A percentile compares a stretch with the other conserved stretches of the same genome.
Evolutionary conservation across 2,113 vertebrate species (phyloP).

Genomic region (Sisor rabdophorus): DNA sequence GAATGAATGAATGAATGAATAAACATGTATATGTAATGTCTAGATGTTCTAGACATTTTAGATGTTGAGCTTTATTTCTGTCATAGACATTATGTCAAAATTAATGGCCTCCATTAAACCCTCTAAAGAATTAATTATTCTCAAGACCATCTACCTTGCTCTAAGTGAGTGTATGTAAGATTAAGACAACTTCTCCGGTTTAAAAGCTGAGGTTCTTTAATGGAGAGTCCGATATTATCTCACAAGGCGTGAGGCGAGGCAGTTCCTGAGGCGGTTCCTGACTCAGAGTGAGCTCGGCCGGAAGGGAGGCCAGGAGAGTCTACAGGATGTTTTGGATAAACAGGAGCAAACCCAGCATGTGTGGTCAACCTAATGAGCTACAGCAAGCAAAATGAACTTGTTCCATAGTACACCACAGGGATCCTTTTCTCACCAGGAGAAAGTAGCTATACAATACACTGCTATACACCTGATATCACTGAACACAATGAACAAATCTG

Average conservation of each 20-base stretch:
- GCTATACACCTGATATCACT: not conserved
- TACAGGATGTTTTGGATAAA: constrained; percentile 44
- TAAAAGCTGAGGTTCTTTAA: not conserved
- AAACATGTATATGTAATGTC: too few relatives aligned
- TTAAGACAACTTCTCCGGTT: not conserved
- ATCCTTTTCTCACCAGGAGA: not conserved
- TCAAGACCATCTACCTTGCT: not conserved
- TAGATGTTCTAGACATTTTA: too few relatives aligned
- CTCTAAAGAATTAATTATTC: too few relatives aligned
- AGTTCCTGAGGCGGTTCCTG: constrained; percentile 38
- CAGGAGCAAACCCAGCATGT: constrained; percentile 36
- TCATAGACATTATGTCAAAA: too few relatives aligned
- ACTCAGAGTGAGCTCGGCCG: constrained; percentile 35
- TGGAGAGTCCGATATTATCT: constrained; percentile 24
- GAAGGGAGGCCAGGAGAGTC: constrained; percentile 35
- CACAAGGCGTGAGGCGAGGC: constrained; percentile 6
- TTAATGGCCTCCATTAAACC: too few relatives aligned
- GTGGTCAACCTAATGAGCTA: constrained; percentile 41
- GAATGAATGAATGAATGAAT: too few relatives aligned
- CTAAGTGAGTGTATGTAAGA: too few relatives aligned
- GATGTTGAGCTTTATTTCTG: too few relatives aligned
- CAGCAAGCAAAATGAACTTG: constrained; percentile 29
- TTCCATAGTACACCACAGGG: constrained; percentile 1
- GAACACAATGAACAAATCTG: not conserved
- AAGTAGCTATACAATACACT: not conserved